A percentile compares a stretch with the other conserved stretches of the same genome.
Evolutionary conservation across 2,113 vertebrate genomes (phyloP).

Genomic region (Felis catus): F.catus_Fca126_mat1.0 CM031411.1:107165001-107165500

Average conservation of each 20-base stretch:
- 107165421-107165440: constrained; percentile 24
- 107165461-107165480: neutral
- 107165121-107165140: constrained; percentile 31
- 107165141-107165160: constrained; percentile 42
- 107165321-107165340: constrained; percentile 49
- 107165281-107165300: neutral
- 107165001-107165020: constrained; percentile 49
- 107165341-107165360: constrained; percentile 27
- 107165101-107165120: constrained; percentile 59
- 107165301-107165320: constrained; percentile 31
- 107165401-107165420: constrained; percentile 46
- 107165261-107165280: neutral
- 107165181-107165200: neutral
- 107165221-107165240: constrained; percentile 52
- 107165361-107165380: constrained; percentile 37
- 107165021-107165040: constrained; percentile 48
- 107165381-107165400: neutral
- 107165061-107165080: neutral
- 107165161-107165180: constrained; percentile 31
- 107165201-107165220: constrained; percentile 37
- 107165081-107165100: constrained; percentile 51
- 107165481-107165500: neutral
- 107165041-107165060: neutral
- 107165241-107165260: constrained; percentile 60
- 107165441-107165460: neutral